Conservation (phyloP, 1,140 invertebrate genomes). For the Philaenus spumarius region DNA sequence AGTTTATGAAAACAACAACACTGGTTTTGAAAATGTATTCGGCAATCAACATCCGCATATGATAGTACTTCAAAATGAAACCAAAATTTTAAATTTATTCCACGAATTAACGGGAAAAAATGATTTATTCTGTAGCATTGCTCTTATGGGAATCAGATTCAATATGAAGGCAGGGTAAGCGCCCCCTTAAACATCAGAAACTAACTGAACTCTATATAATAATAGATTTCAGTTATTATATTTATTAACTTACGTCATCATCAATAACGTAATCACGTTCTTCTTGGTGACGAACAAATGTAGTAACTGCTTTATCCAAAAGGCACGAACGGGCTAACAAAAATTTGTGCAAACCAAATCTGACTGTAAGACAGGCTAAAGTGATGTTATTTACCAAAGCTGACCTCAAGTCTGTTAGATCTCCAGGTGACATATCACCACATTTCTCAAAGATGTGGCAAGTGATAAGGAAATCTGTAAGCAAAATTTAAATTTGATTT, state of each 20-base stretch:
- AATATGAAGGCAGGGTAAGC: too few relatives aligned
- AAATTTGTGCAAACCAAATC: constrained; percentile 69
- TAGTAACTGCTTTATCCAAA: constrained; percentile 61
- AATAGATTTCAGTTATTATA: too few relatives aligned
- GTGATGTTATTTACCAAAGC: constrained; percentile 94
- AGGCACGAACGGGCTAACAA: constrained; percentile 55
- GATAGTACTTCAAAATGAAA: too few relatives aligned
- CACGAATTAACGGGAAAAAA: too few relatives aligned
- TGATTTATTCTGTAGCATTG: too few relatives aligned
- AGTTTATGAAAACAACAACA: too few relatives aligned
- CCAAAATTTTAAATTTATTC: too few relatives aligned
- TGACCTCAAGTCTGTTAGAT: constrained; percentile 85
- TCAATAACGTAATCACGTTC: constrained; percentile 57
- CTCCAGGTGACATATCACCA: constrained; percentile 62
- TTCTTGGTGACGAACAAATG: constrained; percentile 74
- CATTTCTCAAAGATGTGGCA: constrained; percentile 75
- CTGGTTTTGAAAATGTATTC: too few relatives aligned
- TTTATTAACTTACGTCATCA: constrained; percentile 44
- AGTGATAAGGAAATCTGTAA: constrained; percentile 82
- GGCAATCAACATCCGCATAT: too few relatives aligned
- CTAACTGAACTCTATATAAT: too few relatives aligned
- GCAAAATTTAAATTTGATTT: constrained; percentile 17
- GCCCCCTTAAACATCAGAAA: too few relatives aligned
- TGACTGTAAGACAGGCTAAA: constrained; percentile 83
- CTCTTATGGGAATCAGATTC: too few relatives aligned